Evolutionary conservation across 1,140 invertebrate genomes (phyloP).

Genomic region (Bombus difficillimus): DNA sequence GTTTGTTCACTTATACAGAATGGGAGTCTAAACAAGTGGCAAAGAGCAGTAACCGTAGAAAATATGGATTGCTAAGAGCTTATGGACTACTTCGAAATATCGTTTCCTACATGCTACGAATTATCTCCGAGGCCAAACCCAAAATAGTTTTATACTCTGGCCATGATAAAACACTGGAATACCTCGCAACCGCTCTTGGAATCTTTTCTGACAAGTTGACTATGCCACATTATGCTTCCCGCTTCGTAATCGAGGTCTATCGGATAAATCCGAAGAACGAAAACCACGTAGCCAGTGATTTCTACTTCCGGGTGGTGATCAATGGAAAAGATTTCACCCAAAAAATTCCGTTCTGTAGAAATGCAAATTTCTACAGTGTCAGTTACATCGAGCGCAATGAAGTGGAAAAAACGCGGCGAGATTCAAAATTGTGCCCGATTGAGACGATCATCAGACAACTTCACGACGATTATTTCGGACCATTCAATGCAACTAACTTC

Average conservation of each 20-base stretch:
- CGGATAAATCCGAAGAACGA: slow-evolving; percentile 80
- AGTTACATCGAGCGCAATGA: slow-evolving; percentile 77
- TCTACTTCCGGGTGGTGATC: slow-evolving; percentile 91
- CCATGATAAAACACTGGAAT: slow-evolving; percentile 94
- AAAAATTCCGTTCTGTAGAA: slow-evolving; percentile 90
- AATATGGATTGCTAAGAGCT: slow-evolving; percentile 87
- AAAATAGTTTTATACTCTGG: slow-evolving; percentile 94
- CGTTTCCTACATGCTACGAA: slow-evolving; percentile 89
- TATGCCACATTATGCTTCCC: slow-evolving; percentile 90
- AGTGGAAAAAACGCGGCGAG: slow-evolving; percentile 76
- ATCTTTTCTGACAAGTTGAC: slow-evolving; percentile 84
- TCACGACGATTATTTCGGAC: slow-evolving; percentile 92
- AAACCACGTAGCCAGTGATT: slow-evolving; percentile 84
- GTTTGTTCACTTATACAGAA: slow-evolving; percentile 89
- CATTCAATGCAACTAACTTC: slow-evolving; percentile 92
- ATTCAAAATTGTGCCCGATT: slow-evolving; percentile 89
- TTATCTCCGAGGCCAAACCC: slow-evolving; percentile 89
- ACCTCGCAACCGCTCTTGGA: slow-evolving; percentile 90
- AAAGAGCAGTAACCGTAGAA: slow-evolving; percentile 86
- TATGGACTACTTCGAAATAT: slow-evolving; percentile 91
- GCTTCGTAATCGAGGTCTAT: slow-evolving; percentile 93
- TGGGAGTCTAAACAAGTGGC: slow-evolving; percentile 88
- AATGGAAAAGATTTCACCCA: slow-evolving; percentile 94
- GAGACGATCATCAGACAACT: slow-evolving; percentile 92
- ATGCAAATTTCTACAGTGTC: slow-evolving; percentile 81